A percentile compares a stretch with the other conserved stretches of the same genome.
These are phyloP conservation scores for Bombus superbus DNA, from an alignment of 1,140 invertebrate species.

Conservation along the genomic window DNA sequence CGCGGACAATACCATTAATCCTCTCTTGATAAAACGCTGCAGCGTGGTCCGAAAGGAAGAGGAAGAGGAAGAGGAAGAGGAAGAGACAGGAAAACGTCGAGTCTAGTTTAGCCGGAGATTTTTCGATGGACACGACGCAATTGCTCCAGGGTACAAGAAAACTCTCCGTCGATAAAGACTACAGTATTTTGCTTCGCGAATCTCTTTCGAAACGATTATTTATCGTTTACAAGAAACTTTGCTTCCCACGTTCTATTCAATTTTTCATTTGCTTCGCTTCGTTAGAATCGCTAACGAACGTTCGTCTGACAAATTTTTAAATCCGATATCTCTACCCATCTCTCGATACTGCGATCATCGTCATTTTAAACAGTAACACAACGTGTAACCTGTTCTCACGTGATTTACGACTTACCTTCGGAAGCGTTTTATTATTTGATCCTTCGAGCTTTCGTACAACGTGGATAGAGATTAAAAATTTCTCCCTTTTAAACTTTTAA, in stretches of 20 bases:
- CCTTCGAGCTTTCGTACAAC: background rate
- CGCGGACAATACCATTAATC: slow-evolving; percentile 50
- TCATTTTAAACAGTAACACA: background rate
- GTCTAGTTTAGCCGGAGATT: slow-evolving; percentile 11
- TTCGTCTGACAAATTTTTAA: background rate
- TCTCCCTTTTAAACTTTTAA: background rate
- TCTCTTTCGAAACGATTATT: background rate
- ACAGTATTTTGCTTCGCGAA: too few relatives aligned
- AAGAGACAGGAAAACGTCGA: background rate
- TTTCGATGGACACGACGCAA: slow-evolving; percentile 19
- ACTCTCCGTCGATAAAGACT: background rate
- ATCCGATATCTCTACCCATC: background rate
- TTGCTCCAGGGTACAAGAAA: background rate
- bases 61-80: too few relatives aligned
- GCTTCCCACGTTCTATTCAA: background rate
- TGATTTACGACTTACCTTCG: background rate
- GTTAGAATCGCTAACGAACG: background rate
- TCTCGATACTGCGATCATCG: background rate
- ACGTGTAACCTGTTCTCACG: background rate
- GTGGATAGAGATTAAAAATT: background rate
- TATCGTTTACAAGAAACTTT: background rate
- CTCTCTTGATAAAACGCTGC: slow-evolving; percentile 26
- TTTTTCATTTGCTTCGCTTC: background rate
- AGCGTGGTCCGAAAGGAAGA: background rate
- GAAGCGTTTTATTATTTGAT: background rate